These are phyloP conservation scores for Ennomos fuscantarius DNA, from an alignment of 2,888 invertebrate genomes.

Conservation along the genomic window DNA sequence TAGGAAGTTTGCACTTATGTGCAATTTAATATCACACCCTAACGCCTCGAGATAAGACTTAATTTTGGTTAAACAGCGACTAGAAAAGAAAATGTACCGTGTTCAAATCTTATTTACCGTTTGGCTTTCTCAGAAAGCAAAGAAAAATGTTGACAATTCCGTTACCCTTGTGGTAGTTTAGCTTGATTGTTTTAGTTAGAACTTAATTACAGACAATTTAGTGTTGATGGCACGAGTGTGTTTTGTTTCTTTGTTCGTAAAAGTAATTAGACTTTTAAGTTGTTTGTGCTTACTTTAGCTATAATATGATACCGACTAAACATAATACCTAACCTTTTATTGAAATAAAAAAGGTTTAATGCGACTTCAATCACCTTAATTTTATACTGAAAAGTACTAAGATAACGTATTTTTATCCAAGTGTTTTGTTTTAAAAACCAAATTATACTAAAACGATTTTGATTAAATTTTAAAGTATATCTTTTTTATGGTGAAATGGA, in stretches of 20 bases:
- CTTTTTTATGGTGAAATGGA: no score
- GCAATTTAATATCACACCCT: neutral
- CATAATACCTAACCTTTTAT: no score
- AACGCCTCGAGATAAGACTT: neutral
- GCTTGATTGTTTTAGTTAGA: conserved; percentile 24
- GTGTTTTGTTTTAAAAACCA: no score
- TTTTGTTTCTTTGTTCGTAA: neutral
- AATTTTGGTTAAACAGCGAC: neutral
- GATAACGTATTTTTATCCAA: no score
- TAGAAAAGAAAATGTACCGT: conserved; percentile 16
- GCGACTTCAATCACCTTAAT: no score
- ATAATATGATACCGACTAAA: no score
- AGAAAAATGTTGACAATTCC: conserved; percentile 34
- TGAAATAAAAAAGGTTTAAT: no score
- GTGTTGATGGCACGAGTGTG: conserved; percentile 3
- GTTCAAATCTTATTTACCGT: conserved; percentile 27
- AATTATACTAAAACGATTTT: no score
- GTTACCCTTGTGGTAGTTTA: conserved; percentile 14
- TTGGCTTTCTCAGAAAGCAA: conserved; percentile 29
- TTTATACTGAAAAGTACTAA: no score
- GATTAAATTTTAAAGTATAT: no score
- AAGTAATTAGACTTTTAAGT: no score
- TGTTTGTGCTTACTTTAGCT: no score
- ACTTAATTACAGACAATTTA: conserved; percentile 14
- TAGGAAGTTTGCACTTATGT: conserved; percentile 4